Evolutionary conservation across 1,140 invertebrate genomes (phyloP), one percentile per base, ranked within the genome.

Genomic region (Pectinophora gossypiella): DNA sequence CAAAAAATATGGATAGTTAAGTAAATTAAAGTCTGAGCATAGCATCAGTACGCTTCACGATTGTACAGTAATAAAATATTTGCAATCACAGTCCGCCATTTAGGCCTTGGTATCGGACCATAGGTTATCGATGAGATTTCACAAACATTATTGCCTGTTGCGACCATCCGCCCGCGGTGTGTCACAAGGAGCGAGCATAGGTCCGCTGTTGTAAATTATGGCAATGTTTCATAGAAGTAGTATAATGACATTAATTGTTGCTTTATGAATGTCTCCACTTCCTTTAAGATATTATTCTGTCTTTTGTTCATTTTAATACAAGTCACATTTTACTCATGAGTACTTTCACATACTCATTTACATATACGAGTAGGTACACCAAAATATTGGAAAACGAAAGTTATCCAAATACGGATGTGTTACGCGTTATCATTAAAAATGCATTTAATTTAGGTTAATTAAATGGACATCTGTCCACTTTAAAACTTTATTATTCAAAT

Each of bases 121-220:
- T 60, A 68, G 67, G 72, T 65, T 75, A 75, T 75, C 66, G 42
- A 13, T n/a, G 42, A 54, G 54, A 62, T 68, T 61, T 56, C 46
- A 54, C 54, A 48, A 47, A 20, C 43, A 56, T 62, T 60, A 61
- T 56, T 51, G 50, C 60, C 38, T 52, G 42, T 23, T 38, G 23
- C 38, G 38, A 48, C 35, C 38, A 48, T 58, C 48, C 48, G 49
- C 45, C 20, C 20, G 47, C 32, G 55, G 43, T 20, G 48, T 55
- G 38, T 45, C 51, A 53, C 52, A 63, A 55, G 57, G 51, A 61
- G 22, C 27, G 19, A 13, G 35, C 21, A 27, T 63, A 45, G 45
- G 32, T 13, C 48, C 46, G 45, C 27, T 40, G 23, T 12, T 20
- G 19, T 44, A 44, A 44, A 52, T 45, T 45, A 44, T 18, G 3